Conservation (phyloP, 2,113 vertebrate genomes). For the Electrona antarctica region DNA sequence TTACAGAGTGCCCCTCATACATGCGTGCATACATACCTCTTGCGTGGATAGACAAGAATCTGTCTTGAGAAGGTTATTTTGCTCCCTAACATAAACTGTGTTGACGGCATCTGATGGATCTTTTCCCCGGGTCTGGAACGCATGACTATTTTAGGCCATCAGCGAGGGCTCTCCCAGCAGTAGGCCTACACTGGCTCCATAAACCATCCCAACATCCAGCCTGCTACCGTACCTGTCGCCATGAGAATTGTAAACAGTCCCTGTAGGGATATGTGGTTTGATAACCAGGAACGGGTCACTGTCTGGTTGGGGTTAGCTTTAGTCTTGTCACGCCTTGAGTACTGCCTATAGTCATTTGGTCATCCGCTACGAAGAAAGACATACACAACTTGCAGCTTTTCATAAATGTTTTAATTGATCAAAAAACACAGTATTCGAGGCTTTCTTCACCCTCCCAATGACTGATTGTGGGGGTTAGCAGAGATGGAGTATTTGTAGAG, state of each 20-base stretch:
- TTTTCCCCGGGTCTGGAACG: constrained; percentile 51
- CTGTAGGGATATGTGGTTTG: constrained; percentile 19
- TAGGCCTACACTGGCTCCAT: constrained; percentile 15
- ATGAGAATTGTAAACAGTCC: constrained; percentile 32
- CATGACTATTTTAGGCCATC: constrained; percentile 83
- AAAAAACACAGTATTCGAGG: too few species aligned
- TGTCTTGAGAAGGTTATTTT: constrained; percentile 35
- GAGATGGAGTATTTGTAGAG: too few species aligned
- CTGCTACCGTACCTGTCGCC: constrained; percentile 9
- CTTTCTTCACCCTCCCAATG: too few species aligned
- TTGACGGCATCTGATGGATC: constrained; percentile 67
- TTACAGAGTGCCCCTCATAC: constrained; percentile 36
- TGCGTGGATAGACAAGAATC: constrained; percentile 25
- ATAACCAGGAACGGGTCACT: constrained; percentile 22
- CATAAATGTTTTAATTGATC: too few species aligned
- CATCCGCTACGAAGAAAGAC: too few species aligned
- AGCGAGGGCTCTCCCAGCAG: constrained; percentile 34
- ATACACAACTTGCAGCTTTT: too few species aligned
- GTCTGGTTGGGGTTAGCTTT: constrained; percentile 18
- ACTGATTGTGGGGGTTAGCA: too few species aligned
- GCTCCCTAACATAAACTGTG: constrained; percentile 67
- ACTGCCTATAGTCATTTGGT: too few species aligned
- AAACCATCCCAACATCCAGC: constrained; percentile 25
- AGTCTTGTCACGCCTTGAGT: too few species aligned
- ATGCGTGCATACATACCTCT: constrained; percentile 14